Evolutionary conservation across 2,888 invertebrate species (phyloP), one percentile per base, ranked within the genome.

Genomic region (Aphelenchoides bicaudatus): DNA sequence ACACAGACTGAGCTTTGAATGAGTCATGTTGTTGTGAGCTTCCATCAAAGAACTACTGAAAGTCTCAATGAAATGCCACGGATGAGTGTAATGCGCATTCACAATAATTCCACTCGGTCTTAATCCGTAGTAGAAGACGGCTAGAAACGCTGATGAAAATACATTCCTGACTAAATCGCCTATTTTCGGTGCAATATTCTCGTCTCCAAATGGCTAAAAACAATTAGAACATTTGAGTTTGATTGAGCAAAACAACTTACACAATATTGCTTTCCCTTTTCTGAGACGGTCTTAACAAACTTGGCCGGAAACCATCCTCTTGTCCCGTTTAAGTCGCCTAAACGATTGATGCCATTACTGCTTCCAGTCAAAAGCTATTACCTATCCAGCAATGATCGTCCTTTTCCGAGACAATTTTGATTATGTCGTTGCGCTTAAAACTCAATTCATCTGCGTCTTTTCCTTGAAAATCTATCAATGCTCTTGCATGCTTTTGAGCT

Each of bases 11-110:
- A 98, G 83, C 67, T 96, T 86, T 74, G 94, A 94, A 79, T 96
- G 96, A 2, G 98, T 96, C 1, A 93, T 93, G 81, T 91, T 90
- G 80, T 94, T 96, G 80, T 98, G 94, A 81, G 90, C 89, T 82
- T 94, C 93, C 31, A 98, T 93, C 82, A 94, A 93, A 79, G 90
- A 86, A 34, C 88, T 89, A 4, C 94, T 91, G 27, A 93, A 91
- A 79, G 82, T 77, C 28, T 70, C 67, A 60, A 98, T 91, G 80
- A 96, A 98, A 28, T 93, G 83, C 96, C 98, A 98, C 0, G 98
- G 98, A 82, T 98, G 98, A 78, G 91, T 91, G 1, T 91, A 88
- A 1, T 92, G 91, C 61, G 67, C 53, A n/a, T 71, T 61, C 31
- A 70, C 61, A 30, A 72, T 47, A 25, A 37, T 25, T 13, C 65